Conservation (phyloP, 1,140 invertebrate genomes). For the Zaprionus kolodkinae region DNA sequence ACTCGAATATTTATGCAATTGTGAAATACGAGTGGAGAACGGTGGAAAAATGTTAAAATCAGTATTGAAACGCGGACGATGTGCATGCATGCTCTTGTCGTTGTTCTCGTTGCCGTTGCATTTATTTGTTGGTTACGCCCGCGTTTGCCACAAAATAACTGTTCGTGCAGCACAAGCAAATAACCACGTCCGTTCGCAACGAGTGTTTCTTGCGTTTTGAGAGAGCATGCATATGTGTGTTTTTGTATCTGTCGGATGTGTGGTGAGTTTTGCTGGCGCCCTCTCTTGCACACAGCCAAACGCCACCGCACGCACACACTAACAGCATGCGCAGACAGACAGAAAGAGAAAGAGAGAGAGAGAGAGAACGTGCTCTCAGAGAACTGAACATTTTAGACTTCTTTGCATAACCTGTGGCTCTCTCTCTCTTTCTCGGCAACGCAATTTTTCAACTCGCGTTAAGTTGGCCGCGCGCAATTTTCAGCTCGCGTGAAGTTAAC, state of each 20-base stretch:
- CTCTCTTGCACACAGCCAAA: constrained; percentile 49
- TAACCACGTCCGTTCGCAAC: constrained; percentile 54
- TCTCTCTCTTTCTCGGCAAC: constrained; percentile 6
- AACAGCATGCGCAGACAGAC: constrained; percentile 10
- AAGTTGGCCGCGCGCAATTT: constrained; percentile 38
- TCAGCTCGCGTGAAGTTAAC: constrained; percentile 36
- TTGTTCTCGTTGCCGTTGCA: constrained; percentile 2
- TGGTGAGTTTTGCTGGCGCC: constrained; percentile 55
- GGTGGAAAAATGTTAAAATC: constrained; percentile 43
- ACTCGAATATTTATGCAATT: constrained; percentile 19
- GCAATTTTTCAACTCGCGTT: constrained; percentile 20
- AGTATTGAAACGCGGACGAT: constrained; percentile 38
- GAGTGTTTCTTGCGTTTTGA: constrained; percentile 47
- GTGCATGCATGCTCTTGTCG: constrained; percentile 23
- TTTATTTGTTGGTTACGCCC: constrained; percentile 64
- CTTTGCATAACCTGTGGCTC: constrained; percentile 30
- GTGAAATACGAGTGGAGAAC: constrained; percentile 21
- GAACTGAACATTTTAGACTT: constrained; percentile 11
- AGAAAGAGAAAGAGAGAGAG: neutral
- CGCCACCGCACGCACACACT: constrained; percentile 41
- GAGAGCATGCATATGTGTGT: constrained; percentile 31
- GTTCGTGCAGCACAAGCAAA: constrained; percentile 38
- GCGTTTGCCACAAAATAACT: constrained; percentile 52
- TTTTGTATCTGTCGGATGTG: constrained; percentile 39
- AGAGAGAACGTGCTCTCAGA: neutral